Evolutionary conservation across 1,140 invertebrate genomes (phyloP).

Genomic region (Melipona quadrifasciata): DNA sequence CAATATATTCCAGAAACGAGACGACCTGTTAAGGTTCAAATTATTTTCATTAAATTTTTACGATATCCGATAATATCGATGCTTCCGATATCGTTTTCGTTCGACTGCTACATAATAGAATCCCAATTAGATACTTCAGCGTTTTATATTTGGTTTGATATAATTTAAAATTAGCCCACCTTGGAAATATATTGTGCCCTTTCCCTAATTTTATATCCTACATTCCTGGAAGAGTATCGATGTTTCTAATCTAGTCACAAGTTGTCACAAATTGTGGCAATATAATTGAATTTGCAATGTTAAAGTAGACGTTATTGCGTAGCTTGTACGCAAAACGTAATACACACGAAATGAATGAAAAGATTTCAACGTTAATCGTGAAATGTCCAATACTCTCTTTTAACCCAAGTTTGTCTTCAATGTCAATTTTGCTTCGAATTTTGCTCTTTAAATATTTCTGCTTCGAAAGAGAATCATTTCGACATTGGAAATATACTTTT

Average conservation of each 20-base stretch:
- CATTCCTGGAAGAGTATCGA: not conserved
- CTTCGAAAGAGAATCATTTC: not conserved
- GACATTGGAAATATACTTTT: no score
- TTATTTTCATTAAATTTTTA: slow-evolving; percentile 15
- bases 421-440: not conserved
- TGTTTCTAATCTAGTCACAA: not conserved
- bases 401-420: not conserved
- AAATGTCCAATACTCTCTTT: not conserved
- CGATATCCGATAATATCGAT: no score
- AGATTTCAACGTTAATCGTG: not conserved
- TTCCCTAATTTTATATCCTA: not conserved
- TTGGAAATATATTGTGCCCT: slow-evolving; percentile 6
- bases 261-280: not conserved
- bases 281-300: not conserved
- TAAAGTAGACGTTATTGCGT: not conserved
- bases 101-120: not conserved
- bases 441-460: not conserved
- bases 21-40: not conserved
- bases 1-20: not conserved
- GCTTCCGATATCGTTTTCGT: not conserved
- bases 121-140: not conserved
- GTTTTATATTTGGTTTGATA: not conserved
- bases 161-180: slow-evolving; percentile 4
- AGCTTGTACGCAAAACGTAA: not conserved
- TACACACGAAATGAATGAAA: not conserved